These are phyloP conservation scores for Papilio gigon DNA, from an alignment of 2,888 invertebrate species.

Conservation along the genomic window DNA sequence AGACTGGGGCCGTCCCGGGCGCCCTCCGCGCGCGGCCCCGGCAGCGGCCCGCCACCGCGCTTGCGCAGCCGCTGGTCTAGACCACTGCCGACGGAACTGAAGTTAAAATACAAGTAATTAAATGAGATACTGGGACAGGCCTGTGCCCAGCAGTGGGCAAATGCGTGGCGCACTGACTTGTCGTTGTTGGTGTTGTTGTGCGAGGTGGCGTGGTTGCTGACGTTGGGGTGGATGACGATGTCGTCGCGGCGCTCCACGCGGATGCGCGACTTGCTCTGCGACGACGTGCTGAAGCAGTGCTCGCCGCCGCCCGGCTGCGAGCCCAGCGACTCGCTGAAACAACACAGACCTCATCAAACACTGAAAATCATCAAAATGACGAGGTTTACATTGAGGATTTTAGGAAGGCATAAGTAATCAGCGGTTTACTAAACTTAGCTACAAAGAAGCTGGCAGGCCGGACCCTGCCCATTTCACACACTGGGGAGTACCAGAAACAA, in stretches of 20 bases:
- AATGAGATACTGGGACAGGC: too few species aligned
- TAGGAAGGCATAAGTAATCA: not conserved
- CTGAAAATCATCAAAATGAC: too few species aligned
- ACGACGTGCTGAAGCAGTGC: slow-evolving; percentile 88
- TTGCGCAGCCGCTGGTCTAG: slow-evolving; percentile 71
- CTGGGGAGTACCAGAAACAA: not conserved
- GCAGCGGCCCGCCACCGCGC: slow-evolving; percentile 60
- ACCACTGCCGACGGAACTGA: slow-evolving; percentile 52
- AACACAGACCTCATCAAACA: not conserved
- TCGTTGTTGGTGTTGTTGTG: slow-evolving; percentile 54
- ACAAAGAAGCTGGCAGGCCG: not conserved
- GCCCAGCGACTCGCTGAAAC: slow-evolving; percentile 77
- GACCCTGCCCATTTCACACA: not conserved
- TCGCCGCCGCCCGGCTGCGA: slow-evolving; percentile 78
- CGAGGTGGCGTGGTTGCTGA: slow-evolving; percentile 74
- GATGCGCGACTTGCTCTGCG: slow-evolving; percentile 90
- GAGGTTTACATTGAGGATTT: not conserved
- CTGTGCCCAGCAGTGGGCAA: too few species aligned
- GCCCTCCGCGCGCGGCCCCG: slow-evolving; percentile 65
- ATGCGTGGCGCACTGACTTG: slow-evolving; percentile 62
- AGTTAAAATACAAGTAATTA: not conserved
- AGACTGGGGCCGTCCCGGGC: too few species aligned
- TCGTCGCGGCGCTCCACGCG: slow-evolving; percentile 89
- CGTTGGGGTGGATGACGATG: slow-evolving; percentile 82
- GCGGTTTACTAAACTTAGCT: not conserved